Evolutionary conservation across 2,888 invertebrate species (phyloP).

Genomic region (Parelbella ahira): DNA sequence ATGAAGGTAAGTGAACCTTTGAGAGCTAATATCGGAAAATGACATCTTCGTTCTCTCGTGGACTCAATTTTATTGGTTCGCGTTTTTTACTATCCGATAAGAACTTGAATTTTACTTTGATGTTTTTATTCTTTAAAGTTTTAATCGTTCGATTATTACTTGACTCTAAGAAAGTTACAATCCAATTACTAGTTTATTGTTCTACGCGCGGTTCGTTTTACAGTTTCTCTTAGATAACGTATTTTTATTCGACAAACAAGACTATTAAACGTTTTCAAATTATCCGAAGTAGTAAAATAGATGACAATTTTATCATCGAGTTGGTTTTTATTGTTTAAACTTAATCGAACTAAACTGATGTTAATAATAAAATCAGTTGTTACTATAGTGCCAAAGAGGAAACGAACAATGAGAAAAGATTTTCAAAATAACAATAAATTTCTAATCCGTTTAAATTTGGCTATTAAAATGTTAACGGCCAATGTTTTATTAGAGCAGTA

Average conservation of each 20-base stretch:
- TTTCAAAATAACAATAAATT: not conserved
- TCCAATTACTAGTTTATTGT: slow-evolving; percentile 17
- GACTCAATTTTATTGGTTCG: slow-evolving; percentile 17
- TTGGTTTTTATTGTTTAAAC: too few relatives aligned
- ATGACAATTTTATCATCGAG: too few relatives aligned
- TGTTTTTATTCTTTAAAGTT: slow-evolving; percentile 26
- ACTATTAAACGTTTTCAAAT: not conserved
- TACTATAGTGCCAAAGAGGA: too few relatives aligned
- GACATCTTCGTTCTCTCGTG: slow-evolving; percentile 22
- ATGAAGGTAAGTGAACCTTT: slow-evolving; percentile 45
- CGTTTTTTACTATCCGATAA: slow-evolving; percentile 23
- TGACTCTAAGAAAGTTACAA: slow-evolving; percentile 21
- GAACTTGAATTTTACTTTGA: slow-evolving; percentile 20
- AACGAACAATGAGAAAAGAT: too few relatives aligned
- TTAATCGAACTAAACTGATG: too few relatives aligned
- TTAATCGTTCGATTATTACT: slow-evolving; percentile 24
- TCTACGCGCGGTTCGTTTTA: slow-evolving; percentile 15
- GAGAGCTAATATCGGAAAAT: slow-evolving; percentile 29
- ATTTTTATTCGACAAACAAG: slow-evolving; percentile 4
- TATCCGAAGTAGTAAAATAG: too few relatives aligned
- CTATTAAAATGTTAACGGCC: too few relatives aligned
- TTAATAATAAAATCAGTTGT: too few relatives aligned
- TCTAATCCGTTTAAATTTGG: slow-evolving; percentile 14
- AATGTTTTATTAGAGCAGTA: slow-evolving; percentile 41
- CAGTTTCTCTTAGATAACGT: slow-evolving; percentile 20